Evolutionary conservation across 2,888 invertebrate genomes (phyloP).

Genomic region (Dynastes maya): DNA sequence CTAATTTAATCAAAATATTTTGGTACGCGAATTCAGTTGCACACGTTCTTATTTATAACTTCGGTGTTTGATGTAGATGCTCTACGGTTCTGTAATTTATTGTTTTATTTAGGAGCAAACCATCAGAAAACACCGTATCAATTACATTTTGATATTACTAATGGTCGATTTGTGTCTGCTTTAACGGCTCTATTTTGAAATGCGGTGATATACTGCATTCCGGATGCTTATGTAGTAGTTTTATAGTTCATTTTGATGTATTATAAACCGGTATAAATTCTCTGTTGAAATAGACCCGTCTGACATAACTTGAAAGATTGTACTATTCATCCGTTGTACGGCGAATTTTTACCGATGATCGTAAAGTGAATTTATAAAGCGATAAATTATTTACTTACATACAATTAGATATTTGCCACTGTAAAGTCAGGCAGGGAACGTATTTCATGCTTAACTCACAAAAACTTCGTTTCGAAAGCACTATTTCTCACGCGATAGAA

Average conservation of each 20-base stretch:
- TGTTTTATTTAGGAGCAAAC: conserved; percentile 23
- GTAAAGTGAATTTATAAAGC: conserved; percentile 3
- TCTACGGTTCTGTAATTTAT: conserved; percentile 1
- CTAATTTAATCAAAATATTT: conserved; percentile 29
- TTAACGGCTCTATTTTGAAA: conserved; percentile 41
- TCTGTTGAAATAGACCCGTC: background rate
- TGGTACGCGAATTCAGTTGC: conserved; percentile 17
- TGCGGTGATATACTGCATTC: conserved; percentile 17
- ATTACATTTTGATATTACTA: conserved; percentile 34
- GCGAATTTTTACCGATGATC: background rate
- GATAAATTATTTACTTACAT: conserved; percentile 3
- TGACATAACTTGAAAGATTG: background rate
- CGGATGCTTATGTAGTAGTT: background rate
- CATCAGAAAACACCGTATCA: conserved; percentile 22
- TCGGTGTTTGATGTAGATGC: conserved; percentile 19
- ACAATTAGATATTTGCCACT: background rate
- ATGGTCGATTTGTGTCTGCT: conserved; percentile 34
- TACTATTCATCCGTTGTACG: background rate
- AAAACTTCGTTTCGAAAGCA: background rate
- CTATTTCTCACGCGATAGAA: background rate
- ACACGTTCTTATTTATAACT: conserved; percentile 23
- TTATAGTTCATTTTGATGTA: conserved; percentile 6
- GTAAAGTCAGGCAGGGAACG: background rate
- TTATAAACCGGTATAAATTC: conserved; percentile 1
- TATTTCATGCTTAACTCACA: background rate